Base-by-base conservation (phyloP, 2,888 invertebrate genomes). In the Synergus laeviventris region DNA sequence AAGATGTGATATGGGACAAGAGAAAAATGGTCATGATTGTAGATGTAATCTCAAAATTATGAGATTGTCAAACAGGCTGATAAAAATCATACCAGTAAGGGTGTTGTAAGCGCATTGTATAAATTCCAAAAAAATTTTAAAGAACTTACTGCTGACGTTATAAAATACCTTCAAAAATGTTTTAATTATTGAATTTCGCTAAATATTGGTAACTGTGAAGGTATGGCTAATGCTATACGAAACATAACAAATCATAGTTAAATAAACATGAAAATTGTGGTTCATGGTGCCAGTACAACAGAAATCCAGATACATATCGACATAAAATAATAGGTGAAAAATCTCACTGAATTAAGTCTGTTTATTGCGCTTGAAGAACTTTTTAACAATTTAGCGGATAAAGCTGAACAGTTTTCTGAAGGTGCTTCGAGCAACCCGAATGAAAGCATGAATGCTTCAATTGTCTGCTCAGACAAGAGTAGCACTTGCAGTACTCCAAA, bases 131-230 rank as follows among this genome's bases (percentile, higher is more conserved):
- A n/a, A n/a, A n/a, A n/a, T n/a, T n/a, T n/a, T 24, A 73, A 38
- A 56, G 62, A 78, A 49, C 21, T 73, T 3, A 45, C 64, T 5
- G 21, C 21, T 38, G 49, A 64, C 1, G 24, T 38, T 11, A 77
- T 80, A 54, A 24, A 80, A 49, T 81, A 81, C 61, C 62, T 78
- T 7, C 42, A 76, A 14, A 77, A 75, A 64, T 81, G 78, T 59
- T 81, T 81, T 31, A 76, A 24, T 12, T 80, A 76, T 62, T 42
- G 8, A 4, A 18, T 54, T 18, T 18, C 5, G 9, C 18, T n/a
- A 54, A 54, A 54, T 54, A 18, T 18, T 38, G 38, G 31, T 73
- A 45, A 38, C 45, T 1, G 42, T 31, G 42, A 62, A 73, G 42
- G 18, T 12, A 76, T 77, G 76, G 62, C 77, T 16, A 38, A 39